Percentiles rank a stretch among this genome's conserved stretches.
phyloP scores from a whole-genome alignment of 2,113 vertebrate genomes.

The Datnioides undecimradiatus region DNA sequence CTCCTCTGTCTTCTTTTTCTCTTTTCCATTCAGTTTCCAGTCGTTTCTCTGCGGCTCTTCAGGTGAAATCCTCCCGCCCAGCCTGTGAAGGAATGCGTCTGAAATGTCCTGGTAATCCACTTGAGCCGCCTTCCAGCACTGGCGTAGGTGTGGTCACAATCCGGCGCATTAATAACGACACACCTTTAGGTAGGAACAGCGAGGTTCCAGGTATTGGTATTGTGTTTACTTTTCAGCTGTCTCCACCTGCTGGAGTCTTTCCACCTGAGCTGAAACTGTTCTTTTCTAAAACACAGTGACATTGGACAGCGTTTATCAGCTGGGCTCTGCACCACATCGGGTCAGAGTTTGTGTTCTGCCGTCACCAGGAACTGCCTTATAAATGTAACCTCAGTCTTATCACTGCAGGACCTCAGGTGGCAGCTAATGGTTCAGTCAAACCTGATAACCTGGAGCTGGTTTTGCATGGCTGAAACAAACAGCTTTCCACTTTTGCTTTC shows the following conservation, averaged over 20 bases:
- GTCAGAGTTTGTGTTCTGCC: slow-evolving; percentile 7
- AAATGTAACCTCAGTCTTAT: slow-evolving; percentile 22
- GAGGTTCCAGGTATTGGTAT: no score
- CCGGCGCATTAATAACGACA: background rate
- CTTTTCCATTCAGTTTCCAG: background rate
- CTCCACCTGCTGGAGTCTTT: no score
- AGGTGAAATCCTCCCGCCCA: background rate
- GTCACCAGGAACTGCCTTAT: slow-evolving; percentile 22
- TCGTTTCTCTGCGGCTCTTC: background rate
- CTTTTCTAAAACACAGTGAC: background rate
- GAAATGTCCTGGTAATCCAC: rapidly evolving
- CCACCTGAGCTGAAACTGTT: no score
- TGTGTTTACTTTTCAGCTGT: slow-evolving; percentile 13
- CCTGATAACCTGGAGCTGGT: background rate
- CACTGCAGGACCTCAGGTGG: background rate
- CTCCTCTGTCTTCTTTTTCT: background rate
- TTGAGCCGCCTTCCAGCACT: background rate
- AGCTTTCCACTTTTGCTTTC: no score
- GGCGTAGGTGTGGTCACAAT: slow-evolving; percentile 34
- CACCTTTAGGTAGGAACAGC: slow-evolving; percentile 16
- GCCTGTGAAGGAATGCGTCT: background rate
- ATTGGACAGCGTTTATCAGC: slow-evolving; percentile 8
- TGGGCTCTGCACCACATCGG: background rate
- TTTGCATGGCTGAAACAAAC: no score
- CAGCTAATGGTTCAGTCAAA: background rate